phyloP scores from a whole-genome alignment of 2,888 invertebrate species.

The Phaonia tiefii region DNA sequence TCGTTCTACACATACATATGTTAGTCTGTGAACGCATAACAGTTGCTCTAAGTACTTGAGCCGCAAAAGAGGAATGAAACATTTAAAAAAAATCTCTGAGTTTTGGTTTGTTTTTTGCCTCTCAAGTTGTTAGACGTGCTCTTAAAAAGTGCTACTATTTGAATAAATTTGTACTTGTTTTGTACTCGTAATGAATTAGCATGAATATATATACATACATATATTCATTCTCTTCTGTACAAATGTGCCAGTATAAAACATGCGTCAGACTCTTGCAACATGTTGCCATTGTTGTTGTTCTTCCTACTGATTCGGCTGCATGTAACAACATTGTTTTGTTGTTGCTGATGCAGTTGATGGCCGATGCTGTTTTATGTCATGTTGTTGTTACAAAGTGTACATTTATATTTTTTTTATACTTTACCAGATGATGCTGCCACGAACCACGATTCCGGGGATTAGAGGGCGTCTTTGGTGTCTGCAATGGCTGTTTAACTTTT shows the following conservation, averaged over 20 bases:
- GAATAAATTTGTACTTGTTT: slow-evolving; percentile 60
- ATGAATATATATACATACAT: not conserved
- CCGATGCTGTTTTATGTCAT: no score
- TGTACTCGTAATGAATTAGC: slow-evolving; percentile 30
- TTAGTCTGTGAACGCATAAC: slow-evolving; percentile 25
- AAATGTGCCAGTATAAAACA: not conserved
- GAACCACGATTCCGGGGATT: not conserved
- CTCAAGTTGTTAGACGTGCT: slow-evolving; percentile 65
- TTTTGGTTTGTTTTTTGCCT: no score
- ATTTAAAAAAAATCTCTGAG: slow-evolving; percentile 30
- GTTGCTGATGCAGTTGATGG: slow-evolving; percentile 31
- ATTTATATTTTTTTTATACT: no score
- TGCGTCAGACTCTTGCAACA: no score
- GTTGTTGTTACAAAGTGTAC: not conserved
- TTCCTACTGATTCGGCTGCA: no score
- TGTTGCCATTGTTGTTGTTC: no score
- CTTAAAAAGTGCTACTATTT: slow-evolving; percentile 65
- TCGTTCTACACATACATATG: not conserved
- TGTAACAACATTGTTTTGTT: not conserved
- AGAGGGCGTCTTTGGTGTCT: no score
- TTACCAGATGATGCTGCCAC: no score
- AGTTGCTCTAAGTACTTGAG: slow-evolving; percentile 57
- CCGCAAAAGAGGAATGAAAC: not conserved
- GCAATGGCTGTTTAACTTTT: no score
- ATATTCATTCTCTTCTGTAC: no score